These are phyloP conservation scores for Mycetomoellerius zeteki DNA, from an alignment of 1,140 invertebrate genomes.

Conservation along the genomic window DNA sequence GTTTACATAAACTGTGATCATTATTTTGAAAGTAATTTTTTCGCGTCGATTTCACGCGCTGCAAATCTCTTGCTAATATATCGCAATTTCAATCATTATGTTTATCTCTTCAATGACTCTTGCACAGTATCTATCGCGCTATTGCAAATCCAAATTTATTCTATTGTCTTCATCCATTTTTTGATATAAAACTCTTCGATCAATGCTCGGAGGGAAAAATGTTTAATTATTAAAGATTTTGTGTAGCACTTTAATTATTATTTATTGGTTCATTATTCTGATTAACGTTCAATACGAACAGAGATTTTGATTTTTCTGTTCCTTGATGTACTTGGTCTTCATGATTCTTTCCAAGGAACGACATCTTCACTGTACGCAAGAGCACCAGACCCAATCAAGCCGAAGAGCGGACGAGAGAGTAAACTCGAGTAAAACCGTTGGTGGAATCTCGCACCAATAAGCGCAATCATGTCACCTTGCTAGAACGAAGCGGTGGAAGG, in stretches of 20 bases:
- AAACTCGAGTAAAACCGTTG: slow-evolving; percentile 23
- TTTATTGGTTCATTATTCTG: background rate
- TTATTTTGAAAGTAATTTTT: slow-evolving; percentile 10
- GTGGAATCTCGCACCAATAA: slow-evolving; percentile 71
- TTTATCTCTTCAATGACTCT: background rate
- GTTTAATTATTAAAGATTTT: slow-evolving; percentile 16
- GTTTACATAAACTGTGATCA: background rate
- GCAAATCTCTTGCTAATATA: background rate
- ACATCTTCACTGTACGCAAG: slow-evolving; percentile 6
- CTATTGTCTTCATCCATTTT: background rate
- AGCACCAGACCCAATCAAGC: slow-evolving; percentile 61
- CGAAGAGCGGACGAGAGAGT: slow-evolving; percentile 32
- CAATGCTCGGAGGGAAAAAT: background rate
- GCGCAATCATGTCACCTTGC: slow-evolving; percentile 71
- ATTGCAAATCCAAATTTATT: background rate
- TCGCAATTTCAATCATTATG: background rate
- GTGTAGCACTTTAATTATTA: too few species aligned
- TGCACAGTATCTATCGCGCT: background rate
- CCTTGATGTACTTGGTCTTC: background rate
- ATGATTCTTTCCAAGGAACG: slow-evolving; percentile 5
- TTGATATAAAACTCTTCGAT: background rate
- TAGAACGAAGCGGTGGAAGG: slow-evolving; percentile 40
- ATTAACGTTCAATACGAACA: background rate
- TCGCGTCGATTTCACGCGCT: background rate
- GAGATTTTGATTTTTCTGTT: slow-evolving; percentile 14